Conservation (phyloP, 1,140 invertebrate genomes). For the Scaptomyza hsui region DNA sequence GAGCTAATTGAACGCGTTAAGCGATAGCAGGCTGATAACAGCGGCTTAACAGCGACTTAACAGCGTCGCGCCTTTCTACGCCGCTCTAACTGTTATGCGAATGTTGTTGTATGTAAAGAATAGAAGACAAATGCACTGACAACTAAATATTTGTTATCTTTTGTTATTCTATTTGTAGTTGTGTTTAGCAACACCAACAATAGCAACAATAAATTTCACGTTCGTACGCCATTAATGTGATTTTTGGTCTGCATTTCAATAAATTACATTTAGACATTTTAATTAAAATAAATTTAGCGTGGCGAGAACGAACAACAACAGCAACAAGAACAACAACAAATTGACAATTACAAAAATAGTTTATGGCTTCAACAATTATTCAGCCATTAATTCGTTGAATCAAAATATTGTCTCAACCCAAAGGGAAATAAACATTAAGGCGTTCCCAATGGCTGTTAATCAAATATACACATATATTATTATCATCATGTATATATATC, state of each 20-base stretch:
- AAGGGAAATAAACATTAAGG: constrained; percentile 63
- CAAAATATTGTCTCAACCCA: constrained; percentile 7
- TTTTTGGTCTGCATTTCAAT: constrained; percentile 37
- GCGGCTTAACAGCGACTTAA: constrained; percentile 32
- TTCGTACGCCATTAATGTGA: constrained; percentile 29
- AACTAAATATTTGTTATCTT: constrained; percentile 32
- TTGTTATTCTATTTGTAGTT: constrained; percentile 32
- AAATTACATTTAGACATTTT: constrained; percentile 76
- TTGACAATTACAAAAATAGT: constrained; percentile 40
- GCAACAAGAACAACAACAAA: constrained; percentile 23
- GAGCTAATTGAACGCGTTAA: constrained; percentile 39
- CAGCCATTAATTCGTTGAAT: constrained; percentile 54
- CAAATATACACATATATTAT: constrained; percentile 42
- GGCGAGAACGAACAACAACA: constrained; percentile 12
- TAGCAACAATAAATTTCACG: constrained; percentile 1
- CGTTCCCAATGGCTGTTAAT: constrained; percentile 62
- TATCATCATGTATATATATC: constrained; percentile 25
- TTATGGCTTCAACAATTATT: constrained; percentile 47
- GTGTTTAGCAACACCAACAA: constrained; percentile 37
- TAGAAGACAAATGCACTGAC: constrained; percentile 15
- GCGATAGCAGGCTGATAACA: constrained; percentile 34
- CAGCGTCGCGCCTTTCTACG: constrained; percentile 44
- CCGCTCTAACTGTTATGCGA: constrained; percentile 48
- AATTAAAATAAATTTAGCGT: constrained; percentile 80
- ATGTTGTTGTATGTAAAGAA: not conserved